These are phyloP conservation scores for Columba guinea DNA, from an alignment of 2,797 vertebrate genomes.

Conservation along the genomic window DNA sequence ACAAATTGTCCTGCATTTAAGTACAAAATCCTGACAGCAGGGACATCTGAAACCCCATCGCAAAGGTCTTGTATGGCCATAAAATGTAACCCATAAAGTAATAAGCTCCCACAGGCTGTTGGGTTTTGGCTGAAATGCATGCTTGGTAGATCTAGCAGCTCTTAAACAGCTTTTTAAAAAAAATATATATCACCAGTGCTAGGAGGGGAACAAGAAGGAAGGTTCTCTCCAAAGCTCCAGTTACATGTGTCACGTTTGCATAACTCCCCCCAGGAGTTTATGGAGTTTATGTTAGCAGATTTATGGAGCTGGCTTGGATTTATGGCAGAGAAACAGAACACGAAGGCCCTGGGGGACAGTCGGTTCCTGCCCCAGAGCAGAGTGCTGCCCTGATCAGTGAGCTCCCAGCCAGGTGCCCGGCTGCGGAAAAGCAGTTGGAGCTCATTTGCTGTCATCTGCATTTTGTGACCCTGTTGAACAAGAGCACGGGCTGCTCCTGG, in stretches of 20 bases:
- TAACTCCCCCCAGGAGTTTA: background rate
- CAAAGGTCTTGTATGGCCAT: background rate
- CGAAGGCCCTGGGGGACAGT: background rate
- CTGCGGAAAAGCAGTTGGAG: background rate
- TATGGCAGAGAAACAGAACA: background rate
- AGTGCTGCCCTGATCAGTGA: conserved; percentile 4
- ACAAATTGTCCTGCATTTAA: background rate
- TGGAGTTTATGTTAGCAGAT: background rate
- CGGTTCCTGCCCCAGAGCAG: background rate
- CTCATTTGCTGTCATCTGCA: background rate
- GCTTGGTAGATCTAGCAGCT: background rate
- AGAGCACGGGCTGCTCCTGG: background rate
- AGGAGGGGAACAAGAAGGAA: background rate
- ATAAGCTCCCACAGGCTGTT: background rate
- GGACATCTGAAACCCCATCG: background rate
- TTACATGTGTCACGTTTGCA: background rate
- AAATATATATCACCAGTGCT: background rate
- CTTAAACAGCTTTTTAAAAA: background rate
- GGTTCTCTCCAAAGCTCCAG: background rate
- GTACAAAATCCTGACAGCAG: background rate
- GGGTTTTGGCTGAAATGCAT: background rate
- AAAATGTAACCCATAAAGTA: background rate
- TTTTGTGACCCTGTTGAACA: background rate
- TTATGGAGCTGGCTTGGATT: conserved; percentile 21
- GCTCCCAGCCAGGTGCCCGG: background rate